A percentile compares a stretch with the other conserved stretches of the same genome.
Evolutionary conservation across 2,888 invertebrate species (phyloP).

Genomic region (Pristionchus japonicus): DNA sequence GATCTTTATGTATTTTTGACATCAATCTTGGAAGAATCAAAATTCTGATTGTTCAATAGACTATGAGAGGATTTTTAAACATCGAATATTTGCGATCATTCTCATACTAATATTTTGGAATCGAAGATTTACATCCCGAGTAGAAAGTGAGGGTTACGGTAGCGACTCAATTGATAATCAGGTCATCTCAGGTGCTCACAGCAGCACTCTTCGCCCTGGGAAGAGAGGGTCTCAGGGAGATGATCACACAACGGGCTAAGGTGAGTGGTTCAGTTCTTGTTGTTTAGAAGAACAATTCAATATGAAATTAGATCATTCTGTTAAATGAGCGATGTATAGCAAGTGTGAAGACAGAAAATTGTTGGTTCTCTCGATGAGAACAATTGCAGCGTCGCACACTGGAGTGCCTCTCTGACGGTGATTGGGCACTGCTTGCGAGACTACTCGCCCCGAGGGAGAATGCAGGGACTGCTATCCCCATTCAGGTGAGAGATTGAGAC

Average conservation of each 20-base stretch:
- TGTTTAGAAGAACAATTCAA: too few species aligned
- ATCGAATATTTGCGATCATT: neutral
- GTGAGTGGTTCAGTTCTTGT: neutral
- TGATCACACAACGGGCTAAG: conserved; percentile 1
- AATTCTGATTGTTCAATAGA: too few species aligned
- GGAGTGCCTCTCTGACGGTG: neutral
- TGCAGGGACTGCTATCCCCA: neutral
- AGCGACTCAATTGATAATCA: neutral
- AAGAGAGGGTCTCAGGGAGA: conserved; percentile 17
- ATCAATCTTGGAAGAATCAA: too few species aligned
- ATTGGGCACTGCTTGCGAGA: conserved; percentile 23
- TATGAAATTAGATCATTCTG: too few species aligned
- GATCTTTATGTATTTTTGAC: neutral
- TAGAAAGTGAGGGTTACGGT: too few species aligned
- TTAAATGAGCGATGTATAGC: too few species aligned
- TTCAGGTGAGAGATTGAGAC: neutral
- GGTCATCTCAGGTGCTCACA: conserved; percentile 26
- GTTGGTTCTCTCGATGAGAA: too few species aligned
- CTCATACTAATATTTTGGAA: neutral
- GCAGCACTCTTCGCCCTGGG: conserved; percentile 21
- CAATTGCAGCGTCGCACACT: neutral
- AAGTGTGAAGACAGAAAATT: too few species aligned
- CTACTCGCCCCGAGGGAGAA: conserved; percentile 35
- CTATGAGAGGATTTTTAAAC: too few species aligned
- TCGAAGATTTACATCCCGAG: too few species aligned